Evolutionary conservation across 2,888 invertebrate genomes (phyloP), one percentile per base, ranked within the genome.

Genomic region (Lypha dubia): DNA sequence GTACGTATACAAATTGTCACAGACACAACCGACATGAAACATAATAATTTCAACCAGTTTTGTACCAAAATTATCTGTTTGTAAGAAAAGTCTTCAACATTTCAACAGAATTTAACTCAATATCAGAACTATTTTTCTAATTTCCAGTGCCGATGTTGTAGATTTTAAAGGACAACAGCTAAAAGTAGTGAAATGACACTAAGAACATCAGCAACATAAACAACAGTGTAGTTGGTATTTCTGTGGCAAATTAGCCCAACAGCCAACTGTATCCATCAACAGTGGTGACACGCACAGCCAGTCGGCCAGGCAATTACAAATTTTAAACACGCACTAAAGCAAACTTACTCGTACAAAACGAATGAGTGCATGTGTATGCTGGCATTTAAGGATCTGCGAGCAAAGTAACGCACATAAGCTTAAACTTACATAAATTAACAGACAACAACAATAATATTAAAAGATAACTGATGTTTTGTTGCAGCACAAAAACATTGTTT

Each of bases 261-360:
- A 70, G 75, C 81, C 63, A 81, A 81, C 75, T 68, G 75, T 70
- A 75, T 81, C 56, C 75, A 70, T 70, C 75, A 63, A 46, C 62
- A 56, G 56, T 81, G 75, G 70, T 62, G 81, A 75, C 70, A 75
- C 44, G 81, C 81, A 70, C 60, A 28, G 28, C 5, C 51, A 58
- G 44, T 32, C 32, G 56, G 35, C 22, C 46, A 44, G 49, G 22
- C 49, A 60, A 73, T 73, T 46, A 60, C 2, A 60, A 73, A 73
- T 73, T 73, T 60, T n/a, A 22, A 49, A 49, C 71, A 60, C 73
- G 58, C 58, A 62, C 77, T 15, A n/a, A 51, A 41, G 20, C 53
- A 56, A 41, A 51, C 62, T n/a, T n/a, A n/a, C n/a, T 35, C 13
- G 32, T n/a, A n/a, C 28, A 67, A 13, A 24, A 58, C 17, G n/a